These are phyloP conservation scores for Dryadula phaetusa DNA, from an alignment of 2,888 invertebrate genomes.

Conservation along the genomic window DNA sequence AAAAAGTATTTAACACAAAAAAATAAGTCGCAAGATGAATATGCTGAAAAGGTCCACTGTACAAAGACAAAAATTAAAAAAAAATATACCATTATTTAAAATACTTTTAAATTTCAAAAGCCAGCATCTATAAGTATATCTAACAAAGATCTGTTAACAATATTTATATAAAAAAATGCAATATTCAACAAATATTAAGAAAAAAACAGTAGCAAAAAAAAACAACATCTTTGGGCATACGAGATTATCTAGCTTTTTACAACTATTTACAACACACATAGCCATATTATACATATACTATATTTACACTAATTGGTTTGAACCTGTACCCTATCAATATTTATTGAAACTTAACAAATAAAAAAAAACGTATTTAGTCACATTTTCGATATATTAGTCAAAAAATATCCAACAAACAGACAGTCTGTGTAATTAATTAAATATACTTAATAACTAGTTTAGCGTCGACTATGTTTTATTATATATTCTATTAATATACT, in stretches of 20 bases:
- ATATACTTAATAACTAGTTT: conserved; percentile 5
- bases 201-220: not conserved
- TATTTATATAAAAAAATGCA: conserved; percentile 12
- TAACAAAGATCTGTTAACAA: too few relatives aligned
- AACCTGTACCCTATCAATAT: conserved; percentile 3
- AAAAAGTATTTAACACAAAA: too few relatives aligned
- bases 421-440: not conserved
- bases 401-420: conserved; percentile 19
- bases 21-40: too few relatives aligned
- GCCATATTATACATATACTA: not conserved
- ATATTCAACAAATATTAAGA: not conserved
- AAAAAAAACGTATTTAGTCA: conserved; percentile 5
- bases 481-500: conserved; percentile 3
- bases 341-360: not conserved
- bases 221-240: not conserved
- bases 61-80: too few relatives aligned
- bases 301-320: conserved; percentile 2
- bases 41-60: too few relatives aligned
- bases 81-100: too few relatives aligned
- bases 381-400: conserved; percentile 18
- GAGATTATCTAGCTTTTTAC: not conserved
- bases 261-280: conserved; percentile 4
- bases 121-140: too few relatives aligned
- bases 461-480: not conserved
- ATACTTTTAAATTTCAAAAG: too few relatives aligned